Evolutionary conservation across 2,888 invertebrate species (phyloP), one percentile per base, ranked within the genome.

Genomic region (Isoperla grammatica): DNA sequence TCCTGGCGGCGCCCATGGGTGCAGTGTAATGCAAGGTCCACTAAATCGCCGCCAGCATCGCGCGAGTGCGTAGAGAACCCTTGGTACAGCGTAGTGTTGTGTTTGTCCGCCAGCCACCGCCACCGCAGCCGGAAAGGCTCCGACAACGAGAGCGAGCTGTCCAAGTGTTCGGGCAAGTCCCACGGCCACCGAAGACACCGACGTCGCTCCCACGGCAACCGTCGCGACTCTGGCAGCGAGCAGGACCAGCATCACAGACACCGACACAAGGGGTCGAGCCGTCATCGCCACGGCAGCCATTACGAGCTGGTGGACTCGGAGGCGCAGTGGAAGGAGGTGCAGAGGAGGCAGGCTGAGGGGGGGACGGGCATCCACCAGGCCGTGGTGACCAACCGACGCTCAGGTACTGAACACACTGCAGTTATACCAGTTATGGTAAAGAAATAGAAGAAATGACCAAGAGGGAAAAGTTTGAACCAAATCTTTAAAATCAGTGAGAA

Each of bases 61-160:
- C n/a, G n/a, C n/a, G n/a, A n/a, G n/a, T n/a, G n/a, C n/a, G n/a
- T n/a, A n/a, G n/a, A n/a, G n/a, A n/a, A n/a, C n/a, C n/a, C n/a
- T n/a, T n/a, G n/a, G n/a, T n/a, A n/a, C n/a, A n/a, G n/a, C n/a
- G n/a, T n/a, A n/a, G n/a, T 29, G 29, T 29, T 29, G 4, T 8
- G 5, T 29, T 29, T 4, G 42, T 12, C 48, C 49, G 40, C 11
- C 69, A 86, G 88, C 70, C 87, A 88, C 73, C 83, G 85, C 69
- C 90, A 91, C 72, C 84, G 90, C 40, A 89, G 90, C 68, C 83
- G 89, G 66, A 81, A 87, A 69, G 84, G 90, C 67, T 93, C 93
- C 1, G 94, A 94, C 72, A 92, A 91, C 66, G 93, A 94, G 75
- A 93, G 93, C 69, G 93, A 94, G 75, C 76, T 91, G 66, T 93